Base-by-base conservation (phyloP, 2,888 invertebrate genomes). In the Cataglyphis altisquamis region DNA sequence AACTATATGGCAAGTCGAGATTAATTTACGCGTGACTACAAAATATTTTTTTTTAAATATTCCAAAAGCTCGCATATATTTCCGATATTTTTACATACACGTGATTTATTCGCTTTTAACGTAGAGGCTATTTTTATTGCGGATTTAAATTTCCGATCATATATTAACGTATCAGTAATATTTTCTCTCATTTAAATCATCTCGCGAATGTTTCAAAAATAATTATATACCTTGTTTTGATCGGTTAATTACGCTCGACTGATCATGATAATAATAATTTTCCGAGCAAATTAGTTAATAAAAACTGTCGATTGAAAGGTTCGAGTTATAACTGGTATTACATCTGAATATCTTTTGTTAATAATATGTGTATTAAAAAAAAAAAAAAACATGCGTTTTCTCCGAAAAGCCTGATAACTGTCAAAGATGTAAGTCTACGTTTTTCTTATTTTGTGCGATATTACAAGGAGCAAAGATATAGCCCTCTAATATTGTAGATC, bases 371-470 rank as follows among this genome's bases (percentile, higher is more conserved):
- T 3, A 57, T 8, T 1, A 10, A 39, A 39, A 36, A 36, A 10
- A 39, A 39, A 36, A 36, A 10, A 41, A 12, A 6, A n/a, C 3
- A n/a, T n/a, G 25, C 12, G 18, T n/a, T 45, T 3, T 12, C 1
- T 21, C n/a, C 1, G 10, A 1, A 18, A 45, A n/a, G 0, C 25
- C 0, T n/a, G 18, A 68, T 70, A 78, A 60, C 72, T 8, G 60
- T 32, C 18, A n/a, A 36, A 60, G 12, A 18, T 39, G 29, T 66
- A 32, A 78, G 32, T 36, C 21, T n/a, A 21, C 32, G 77, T 41
- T 39, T 41, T 39, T 60, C 21, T 80, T 48, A 70, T 36, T 70
- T 70, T 25, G 18, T 21, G 21, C 9, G 21, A 80, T 80, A 70
- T 70, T 48, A 18, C 32, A n/a, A n/a, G 6, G 60, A 39, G 32